These are phyloP conservation scores for Diplolepis rosae DNA, from an alignment of 2,888 invertebrate species.

Conservation along the genomic window DNA sequence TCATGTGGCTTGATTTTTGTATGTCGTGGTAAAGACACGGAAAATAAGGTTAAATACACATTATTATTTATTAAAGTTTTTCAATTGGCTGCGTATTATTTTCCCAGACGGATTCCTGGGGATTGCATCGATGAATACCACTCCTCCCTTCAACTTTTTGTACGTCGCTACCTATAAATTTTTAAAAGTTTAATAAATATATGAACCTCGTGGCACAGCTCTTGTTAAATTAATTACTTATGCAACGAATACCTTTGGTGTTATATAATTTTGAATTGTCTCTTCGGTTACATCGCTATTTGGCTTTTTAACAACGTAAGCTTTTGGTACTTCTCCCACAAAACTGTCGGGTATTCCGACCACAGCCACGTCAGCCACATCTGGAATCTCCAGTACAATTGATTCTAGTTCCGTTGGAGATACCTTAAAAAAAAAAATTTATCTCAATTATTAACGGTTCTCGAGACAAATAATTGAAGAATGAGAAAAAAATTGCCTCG, in stretches of 20 bases:
- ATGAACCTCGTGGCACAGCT: not conserved
- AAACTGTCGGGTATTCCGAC: slow-evolving; percentile 83
- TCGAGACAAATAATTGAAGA: no score
- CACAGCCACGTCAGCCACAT: slow-evolving; percentile 86
- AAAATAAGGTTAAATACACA: not conserved
- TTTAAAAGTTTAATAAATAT: not conserved
- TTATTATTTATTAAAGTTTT: slow-evolving; percentile 43
- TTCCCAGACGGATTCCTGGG: slow-evolving; percentile 87
- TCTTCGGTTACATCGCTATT: slow-evolving; percentile 77
- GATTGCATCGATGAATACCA: slow-evolving; percentile 81
- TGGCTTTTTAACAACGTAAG: slow-evolving; percentile 81
- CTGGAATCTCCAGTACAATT: slow-evolving; percentile 82
- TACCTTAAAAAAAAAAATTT: slow-evolving; percentile 76
- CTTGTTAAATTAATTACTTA: not conserved
- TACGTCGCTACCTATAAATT: slow-evolving; percentile 78
- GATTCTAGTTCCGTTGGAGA: slow-evolving; percentile 91
- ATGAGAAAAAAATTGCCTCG: no score
- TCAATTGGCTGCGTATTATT: slow-evolving; percentile 80
- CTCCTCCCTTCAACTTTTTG: slow-evolving; percentile 83
- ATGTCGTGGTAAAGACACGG: not conserved
- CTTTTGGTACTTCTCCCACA: slow-evolving; percentile 85
- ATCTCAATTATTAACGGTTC: no score
- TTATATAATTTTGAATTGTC: slow-evolving; percentile 77
- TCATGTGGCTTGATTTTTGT: not conserved
- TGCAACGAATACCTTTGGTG: slow-evolving; percentile 73